These are phyloP conservation scores for Drosophila sulfurigaster DNA, from an alignment of 1,140 invertebrate species.

Conservation along the genomic window DNA sequence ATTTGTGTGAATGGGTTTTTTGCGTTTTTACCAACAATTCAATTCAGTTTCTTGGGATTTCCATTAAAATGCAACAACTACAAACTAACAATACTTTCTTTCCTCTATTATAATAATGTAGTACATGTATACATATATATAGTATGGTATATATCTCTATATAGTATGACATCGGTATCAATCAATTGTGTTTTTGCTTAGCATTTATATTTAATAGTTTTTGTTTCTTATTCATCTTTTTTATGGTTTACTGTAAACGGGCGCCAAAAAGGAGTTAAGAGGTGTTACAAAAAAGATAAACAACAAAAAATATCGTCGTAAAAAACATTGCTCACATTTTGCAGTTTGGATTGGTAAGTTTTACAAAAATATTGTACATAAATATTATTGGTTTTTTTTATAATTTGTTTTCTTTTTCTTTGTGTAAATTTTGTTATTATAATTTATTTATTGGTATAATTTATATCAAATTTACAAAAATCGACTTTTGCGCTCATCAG, in stretches of 20 bases:
- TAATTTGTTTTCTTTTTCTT: conserved; percentile 1
- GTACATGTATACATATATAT: conserved; percentile 32
- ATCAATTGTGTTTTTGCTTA: conserved; percentile 25
- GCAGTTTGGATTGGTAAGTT: conserved; percentile 31
- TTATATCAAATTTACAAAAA: conserved; percentile 53
- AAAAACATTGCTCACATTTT: conserved; percentile 58
- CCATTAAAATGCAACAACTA: conserved; percentile 77
- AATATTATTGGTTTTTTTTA: conserved; percentile 34
- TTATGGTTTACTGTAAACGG: conserved; percentile 50
- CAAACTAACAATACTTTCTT: conserved; percentile 74
- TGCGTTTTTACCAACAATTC: conserved; percentile 31
- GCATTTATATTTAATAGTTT: conserved; percentile 47
- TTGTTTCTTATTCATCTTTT: conserved; percentile 36
- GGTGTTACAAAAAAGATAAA: conserved; percentile 47
- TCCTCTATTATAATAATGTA: conserved; percentile 37
- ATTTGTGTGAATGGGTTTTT: conserved; percentile 18
- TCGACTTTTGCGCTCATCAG: conserved; percentile 57
- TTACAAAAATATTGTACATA: conserved; percentile 75
- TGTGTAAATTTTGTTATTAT: conserved; percentile 52
- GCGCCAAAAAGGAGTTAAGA: conserved; percentile 59
- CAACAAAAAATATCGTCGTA: conserved; percentile 28
- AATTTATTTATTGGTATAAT: conserved; percentile 43
- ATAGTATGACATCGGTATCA: conserved; percentile 45
- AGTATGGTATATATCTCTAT: conserved; percentile 40
- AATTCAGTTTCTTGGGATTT: conserved; percentile 40